These are phyloP conservation scores for Sebastes steindachneri DNA, from an alignment of 2,797 vertebrate species.

Conservation along the genomic window DNA sequence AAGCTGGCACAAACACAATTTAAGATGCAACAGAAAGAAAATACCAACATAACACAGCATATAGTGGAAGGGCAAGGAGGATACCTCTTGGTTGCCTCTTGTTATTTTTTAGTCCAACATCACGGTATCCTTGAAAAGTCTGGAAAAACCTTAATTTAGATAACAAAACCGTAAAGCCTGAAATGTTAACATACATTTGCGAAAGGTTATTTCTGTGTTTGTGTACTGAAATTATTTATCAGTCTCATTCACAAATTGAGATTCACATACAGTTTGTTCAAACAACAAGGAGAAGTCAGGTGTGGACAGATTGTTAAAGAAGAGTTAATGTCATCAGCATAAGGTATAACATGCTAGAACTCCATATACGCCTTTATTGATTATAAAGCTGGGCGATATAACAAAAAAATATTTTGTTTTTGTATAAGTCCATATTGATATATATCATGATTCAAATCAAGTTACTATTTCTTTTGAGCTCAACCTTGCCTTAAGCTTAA, in stretches of 20 bases:
- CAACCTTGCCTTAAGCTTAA: too few species aligned
- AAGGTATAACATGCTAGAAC: neutral
- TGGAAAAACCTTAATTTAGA: neutral
- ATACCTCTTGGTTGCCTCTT: neutral
- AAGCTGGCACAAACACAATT: conserved; percentile 55
- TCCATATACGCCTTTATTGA: too few species aligned
- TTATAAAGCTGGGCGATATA: too few species aligned
- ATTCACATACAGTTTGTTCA: neutral
- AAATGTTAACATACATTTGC: neutral
- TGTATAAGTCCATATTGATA: too few species aligned
- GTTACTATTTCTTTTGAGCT: too few species aligned
- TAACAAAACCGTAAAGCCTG: fast-evolving
- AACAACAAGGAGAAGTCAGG: neutral
- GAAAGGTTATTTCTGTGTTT: neutral
- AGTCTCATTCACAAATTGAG: neutral
- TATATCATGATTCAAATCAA: too few species aligned
- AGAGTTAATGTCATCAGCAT: neutral
- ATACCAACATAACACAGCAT: neutral
- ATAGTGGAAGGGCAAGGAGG: neutral
- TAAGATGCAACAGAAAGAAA: conserved; percentile 17
- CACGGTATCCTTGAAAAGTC: neutral
- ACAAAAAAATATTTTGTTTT: too few species aligned
- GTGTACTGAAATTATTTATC: neutral
- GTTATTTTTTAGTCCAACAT: neutral
- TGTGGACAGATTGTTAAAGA: neutral